phyloP scores from a whole-genome alignment of 2,888 invertebrate genomes.

The Coelopa pilipes region DNA sequence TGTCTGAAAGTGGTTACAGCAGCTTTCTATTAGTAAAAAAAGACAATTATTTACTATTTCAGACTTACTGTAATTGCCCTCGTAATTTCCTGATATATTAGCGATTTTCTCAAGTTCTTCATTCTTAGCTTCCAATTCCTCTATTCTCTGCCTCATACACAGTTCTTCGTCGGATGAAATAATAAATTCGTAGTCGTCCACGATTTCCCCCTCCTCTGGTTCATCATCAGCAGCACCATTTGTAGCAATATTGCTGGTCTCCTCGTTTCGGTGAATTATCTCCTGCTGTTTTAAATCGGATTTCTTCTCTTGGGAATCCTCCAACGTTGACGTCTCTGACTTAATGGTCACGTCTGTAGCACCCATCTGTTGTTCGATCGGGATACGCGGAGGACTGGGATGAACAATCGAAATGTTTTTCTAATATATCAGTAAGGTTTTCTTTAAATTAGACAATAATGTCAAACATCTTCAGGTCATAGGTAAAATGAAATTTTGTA shows the following conservation, averaged over 20 bases:
- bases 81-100: slow-evolving; percentile 58
- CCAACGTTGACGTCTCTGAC: neutral
- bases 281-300: slow-evolving; percentile 8
- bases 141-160: slow-evolving; percentile 61
- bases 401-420: too few species aligned
- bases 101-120: slow-evolving; percentile 65
- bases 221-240: slow-evolving; percentile 47
- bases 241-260: neutral
- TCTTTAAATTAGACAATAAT: too few species aligned
- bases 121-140: slow-evolving; percentile 65
- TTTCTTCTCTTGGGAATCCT: too few species aligned
- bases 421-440: too few species aligned
- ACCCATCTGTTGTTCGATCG: slow-evolving; percentile 11
- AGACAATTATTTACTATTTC: neutral
- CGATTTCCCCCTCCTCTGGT: slow-evolving; percentile 65
- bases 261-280: slow-evolving; percentile 20
- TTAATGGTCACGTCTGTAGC: neutral
- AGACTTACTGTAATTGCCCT: slow-evolving; percentile 55
- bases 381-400: too few species aligned
- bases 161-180: slow-evolving; percentile 66
- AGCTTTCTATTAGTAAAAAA: neutral
- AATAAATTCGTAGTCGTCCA: slow-evolving; percentile 64
- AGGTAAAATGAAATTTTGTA: too few species aligned
- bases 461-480: too few species aligned
- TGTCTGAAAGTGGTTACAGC: neutral